Evolutionary conservation across 2,797 vertebrate species (phyloP), one percentile per base, ranked within the genome.

Genomic region (Tauraco hartlaubi): DNA sequence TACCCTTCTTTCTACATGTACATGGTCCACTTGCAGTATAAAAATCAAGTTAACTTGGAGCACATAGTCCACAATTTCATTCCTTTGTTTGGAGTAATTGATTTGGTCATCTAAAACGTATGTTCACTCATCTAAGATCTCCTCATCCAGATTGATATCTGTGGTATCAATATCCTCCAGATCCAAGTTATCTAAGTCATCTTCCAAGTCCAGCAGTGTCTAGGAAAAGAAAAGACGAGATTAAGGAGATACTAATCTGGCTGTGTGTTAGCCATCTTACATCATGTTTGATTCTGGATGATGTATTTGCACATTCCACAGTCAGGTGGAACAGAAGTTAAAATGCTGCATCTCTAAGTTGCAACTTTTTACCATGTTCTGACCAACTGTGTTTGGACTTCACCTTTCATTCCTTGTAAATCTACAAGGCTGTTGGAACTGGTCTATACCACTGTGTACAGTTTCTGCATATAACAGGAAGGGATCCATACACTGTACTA

Each of bases 161-260:
- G 99, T 98, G 96, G 99, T 99, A 96, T 99, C 99, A 49, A 99
- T 99, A 97, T 99, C 99, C 22, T 99, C 99, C 95, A 99, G 97
- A 83, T 99, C 99, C 98, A 99, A 98, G 98, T 99, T 99, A 98
- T 99, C 99, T 79, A 99, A 97, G 94, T 99, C 99, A 84, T 99
- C 99, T 41, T 99, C 99, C 58, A 99, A 98, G 58, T 99, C 99
- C 33, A 99, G 98, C 96, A 99, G 97, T 31, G 93, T 97, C 98
- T 99, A 88, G n/a, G n/a, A 85, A 93, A 84, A 94, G 59, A 77
- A 35, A 84, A 93, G n/a, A 92, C 11, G 5, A 41, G 25, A 28
- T 85, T 68, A 84, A 37, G 35, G 9, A 23, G 10, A 54, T 14
- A 16, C 2, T 2, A 2, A 23, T 8, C 0, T 0, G 8, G 46